A percentile compares a stretch with the other conserved stretches of the same genome.
phyloP scores from a whole-genome alignment of 2,113 vertebrate species.

The Antigone vipio region DNA sequence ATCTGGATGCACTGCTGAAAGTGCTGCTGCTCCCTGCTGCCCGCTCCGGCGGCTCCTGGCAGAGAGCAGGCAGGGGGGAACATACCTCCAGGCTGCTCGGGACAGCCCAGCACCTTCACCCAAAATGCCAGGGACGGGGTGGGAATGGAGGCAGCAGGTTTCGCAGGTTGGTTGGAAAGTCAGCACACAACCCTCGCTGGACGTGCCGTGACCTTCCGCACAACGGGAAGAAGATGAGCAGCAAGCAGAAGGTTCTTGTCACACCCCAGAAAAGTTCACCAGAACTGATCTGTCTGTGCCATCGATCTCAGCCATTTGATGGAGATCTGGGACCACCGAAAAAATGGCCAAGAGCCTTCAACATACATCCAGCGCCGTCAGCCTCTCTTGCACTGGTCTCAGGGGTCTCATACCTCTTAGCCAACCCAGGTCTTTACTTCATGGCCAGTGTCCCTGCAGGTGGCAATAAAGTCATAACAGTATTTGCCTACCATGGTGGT shows the following conservation, averaged over 20 bases:
- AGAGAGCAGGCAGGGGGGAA: background rate
- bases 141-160: background rate
- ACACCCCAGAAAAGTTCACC: background rate
- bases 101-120: background rate
- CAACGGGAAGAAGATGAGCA: background rate
- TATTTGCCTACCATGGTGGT: background rate
- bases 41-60: background rate
- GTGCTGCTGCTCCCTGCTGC: background rate
- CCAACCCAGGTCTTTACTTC: background rate
- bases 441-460: background rate
- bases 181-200: background rate
- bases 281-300: background rate
- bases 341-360: background rate
- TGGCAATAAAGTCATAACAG: background rate
- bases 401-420: background rate
- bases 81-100: fast-evolving
- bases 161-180: background rate
- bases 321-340: background rate
- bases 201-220: background rate
- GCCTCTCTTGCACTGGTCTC: background rate
- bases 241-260: background rate
- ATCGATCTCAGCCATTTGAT: background rate
- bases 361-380: background rate
- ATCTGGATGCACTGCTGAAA: background rate
- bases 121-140: background rate